Evolutionary conservation across 2,888 invertebrate species (phyloP).

Genomic region (Craniophora ligustri): DNA sequence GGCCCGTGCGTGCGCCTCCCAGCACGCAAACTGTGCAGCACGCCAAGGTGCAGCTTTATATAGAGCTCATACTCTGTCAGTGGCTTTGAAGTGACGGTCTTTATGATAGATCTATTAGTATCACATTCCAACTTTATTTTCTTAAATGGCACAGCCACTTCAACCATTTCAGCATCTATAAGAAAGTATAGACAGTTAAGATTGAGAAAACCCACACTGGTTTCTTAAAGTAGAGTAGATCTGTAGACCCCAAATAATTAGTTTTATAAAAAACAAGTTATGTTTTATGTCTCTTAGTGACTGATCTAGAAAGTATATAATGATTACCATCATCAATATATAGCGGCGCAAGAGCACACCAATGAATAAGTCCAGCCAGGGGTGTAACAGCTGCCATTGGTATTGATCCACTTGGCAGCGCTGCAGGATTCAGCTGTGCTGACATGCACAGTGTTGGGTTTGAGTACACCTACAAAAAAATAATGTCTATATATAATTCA

Average conservation of each 20-base stretch:
- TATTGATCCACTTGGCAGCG: conserved; percentile 93
- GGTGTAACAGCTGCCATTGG: conserved; percentile 95
- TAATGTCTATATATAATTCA: too few species aligned
- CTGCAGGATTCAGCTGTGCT: conserved; percentile 90
- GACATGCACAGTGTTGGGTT: conserved; percentile 91
- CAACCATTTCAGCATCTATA: conserved; percentile 79
- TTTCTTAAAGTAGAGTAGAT: too few species aligned
- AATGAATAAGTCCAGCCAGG: conserved; percentile 93
- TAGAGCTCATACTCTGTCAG: conserved; percentile 85
- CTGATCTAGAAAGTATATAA: too few species aligned
- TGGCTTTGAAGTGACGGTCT: conserved; percentile 61
- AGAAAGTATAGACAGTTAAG: neutral
- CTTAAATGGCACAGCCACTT: conserved; percentile 71
- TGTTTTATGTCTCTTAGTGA: too few species aligned
- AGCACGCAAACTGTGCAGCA: conserved; percentile 90
- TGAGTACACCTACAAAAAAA: conserved; percentile 84
- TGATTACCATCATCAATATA: conserved; percentile 70
- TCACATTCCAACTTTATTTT: conserved; percentile 81
- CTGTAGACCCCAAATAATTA: too few species aligned
- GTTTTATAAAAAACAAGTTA: too few species aligned
- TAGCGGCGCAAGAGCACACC: conserved; percentile 92
- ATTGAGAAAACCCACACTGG: too few species aligned
- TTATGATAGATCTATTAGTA: conserved; percentile 62
- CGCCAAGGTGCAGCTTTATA: conserved; percentile 90
- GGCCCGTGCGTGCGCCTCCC: conserved; percentile 81